Evolutionary conservation across 2,797 vertebrate species (phyloP), one percentile per base, ranked within the genome.

Genomic region (Hoplostethus mediterraneus): DNA sequence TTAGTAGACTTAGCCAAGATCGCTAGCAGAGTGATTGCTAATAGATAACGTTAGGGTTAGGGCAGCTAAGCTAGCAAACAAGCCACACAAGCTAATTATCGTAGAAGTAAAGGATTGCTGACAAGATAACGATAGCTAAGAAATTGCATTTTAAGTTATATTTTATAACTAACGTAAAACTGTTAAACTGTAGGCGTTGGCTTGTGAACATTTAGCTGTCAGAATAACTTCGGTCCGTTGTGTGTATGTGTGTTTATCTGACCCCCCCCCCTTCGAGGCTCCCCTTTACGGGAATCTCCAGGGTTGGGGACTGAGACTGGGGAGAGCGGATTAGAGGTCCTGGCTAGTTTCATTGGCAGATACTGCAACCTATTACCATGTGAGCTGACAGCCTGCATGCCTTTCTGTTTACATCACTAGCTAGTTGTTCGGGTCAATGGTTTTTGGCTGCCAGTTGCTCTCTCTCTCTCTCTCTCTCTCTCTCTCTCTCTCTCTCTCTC

Each of bases 361-460:
- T 83, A 71, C 28, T 71, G 81, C 67, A 81, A 80, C 53, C 74
- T 10, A 74, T 92, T 89, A 89, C 71, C 89, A 81, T 82, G 61
- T 87, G 79, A 82, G 87, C 89, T 87, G 87, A 92, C 88, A 81
- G 73, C 71, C 82, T 17, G 90, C 92, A 83, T 96, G 91, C 94
- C 94, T 94, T 94, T 95, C 90, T 92, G 89, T 94, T 91, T 86
- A 82, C 92, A 93, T 95, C 95, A 96, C 40, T 16, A 53, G 57
- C 57, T 33, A 12, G 66, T 51, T 74, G 57, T 75, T 40, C 65
- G 55, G 79, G 65, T 78, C 78, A 66, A 38, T 75, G 77, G 0
- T 51, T 78, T 76, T 75, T 68, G 69, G 67, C 63, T 79, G 72
- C 71, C 73, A 66, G 21, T 21, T 21, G 21, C 21, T 21, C 21